Evolutionary conservation across 2,888 invertebrate genomes (phyloP), one percentile per base, ranked within the genome.

Genomic region (Operophtera brumata): DNA sequence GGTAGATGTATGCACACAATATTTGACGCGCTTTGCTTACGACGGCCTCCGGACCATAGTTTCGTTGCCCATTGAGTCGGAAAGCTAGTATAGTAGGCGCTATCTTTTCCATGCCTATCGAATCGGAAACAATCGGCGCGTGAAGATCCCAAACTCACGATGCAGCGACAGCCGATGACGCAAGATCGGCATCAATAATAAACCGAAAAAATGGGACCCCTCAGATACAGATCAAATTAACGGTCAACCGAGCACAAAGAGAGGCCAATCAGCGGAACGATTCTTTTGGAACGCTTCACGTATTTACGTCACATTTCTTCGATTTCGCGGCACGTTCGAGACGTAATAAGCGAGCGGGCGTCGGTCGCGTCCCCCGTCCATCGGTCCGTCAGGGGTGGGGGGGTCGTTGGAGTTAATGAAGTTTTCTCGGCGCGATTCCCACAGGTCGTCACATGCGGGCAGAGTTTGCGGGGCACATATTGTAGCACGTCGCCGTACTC

Each of bases 401-500:
- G 77, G 78, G 79, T 79, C 80, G 84, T 78, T 77, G 80, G 84
- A 86, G 88, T 90, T 91, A 91, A 91, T 91, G 90, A 91, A 91
- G 90, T 91, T 91, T 90, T 87, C 89, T 86, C 86, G 78, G 79
- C 80, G 80, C 81, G 89, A 90, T 85, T 90, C 90, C 90, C 91
- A 85, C 89, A 84, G 90, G 91, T 90, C 90, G 88, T 87, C 88
- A 89, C 86, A 88, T 88, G 86, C 81, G 84, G 86, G 70, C 75
- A 68, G 85, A 86, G 85, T 86, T 86, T 82, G 84, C 82, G 75
- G 64, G 76, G 76, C 85, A 87, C 89, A 88, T 86, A 88, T 88
- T 88, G 88, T 84, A 59, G 79, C 86, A 84, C 87, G 86, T 82
- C 75, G 80, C 82, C 82, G 75, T 76, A 51, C 59, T 58, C 82